Conservation (phyloP, 1,140 invertebrate species). For the Acromyrmex echinatior region DNA sequence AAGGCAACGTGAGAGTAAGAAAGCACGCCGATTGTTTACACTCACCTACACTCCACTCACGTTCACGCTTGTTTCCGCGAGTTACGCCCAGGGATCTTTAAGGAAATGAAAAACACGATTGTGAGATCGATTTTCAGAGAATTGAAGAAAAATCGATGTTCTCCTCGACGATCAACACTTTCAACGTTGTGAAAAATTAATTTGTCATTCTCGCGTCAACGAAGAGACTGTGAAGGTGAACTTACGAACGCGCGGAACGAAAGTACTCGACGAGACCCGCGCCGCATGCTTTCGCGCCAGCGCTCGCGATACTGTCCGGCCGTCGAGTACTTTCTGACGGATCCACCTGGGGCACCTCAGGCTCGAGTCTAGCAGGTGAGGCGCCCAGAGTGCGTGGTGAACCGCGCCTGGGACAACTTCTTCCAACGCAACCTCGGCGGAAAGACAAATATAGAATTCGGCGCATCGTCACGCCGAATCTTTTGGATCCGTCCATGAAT, state of each 20-base stretch:
- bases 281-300: slow-evolving; percentile 71
- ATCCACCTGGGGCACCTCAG: slow-evolving; percentile 62
- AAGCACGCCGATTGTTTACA: slow-evolving; percentile 55
- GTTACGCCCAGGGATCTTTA: background rate
- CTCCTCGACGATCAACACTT: no score
- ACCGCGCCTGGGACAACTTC: background rate
- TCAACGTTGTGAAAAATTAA: background rate
- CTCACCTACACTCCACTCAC: slow-evolving; percentile 60
- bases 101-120: background rate
- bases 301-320: slow-evolving; percentile 73
- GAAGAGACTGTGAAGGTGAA: background rate
- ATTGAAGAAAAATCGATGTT: background rate
- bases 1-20: background rate
- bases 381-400: slow-evolving; percentile 22
- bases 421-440: background rate
- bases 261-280: slow-evolving; percentile 57
- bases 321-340: slow-evolving; percentile 72
- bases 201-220: background rate
- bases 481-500: background rate
- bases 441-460: slow-evolving; percentile 8
- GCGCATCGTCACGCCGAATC: background rate
- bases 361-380: slow-evolving; percentile 49
- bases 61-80: background rate
- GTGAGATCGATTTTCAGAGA: background rate
- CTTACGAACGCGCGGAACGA: slow-evolving; percentile 44